Evolutionary conservation across 2,797 vertebrate genomes (phyloP), one percentile per base, ranked within the genome.

Genomic region (Siniperca obscura): DNA sequence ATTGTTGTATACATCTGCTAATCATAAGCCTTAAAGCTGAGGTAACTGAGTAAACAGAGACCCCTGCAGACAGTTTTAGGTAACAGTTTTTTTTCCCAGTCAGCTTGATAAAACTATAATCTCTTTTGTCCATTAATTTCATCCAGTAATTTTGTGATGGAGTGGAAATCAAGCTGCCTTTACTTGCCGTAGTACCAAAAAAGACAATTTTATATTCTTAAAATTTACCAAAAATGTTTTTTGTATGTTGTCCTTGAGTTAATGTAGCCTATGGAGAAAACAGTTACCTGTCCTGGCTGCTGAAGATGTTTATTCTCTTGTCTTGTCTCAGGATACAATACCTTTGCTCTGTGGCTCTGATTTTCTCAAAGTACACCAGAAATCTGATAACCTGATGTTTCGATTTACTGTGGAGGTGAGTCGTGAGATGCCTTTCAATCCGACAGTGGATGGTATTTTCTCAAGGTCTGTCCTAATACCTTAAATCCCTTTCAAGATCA

Each of bases 351-450:
- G 93, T 80, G 94, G 94, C 74, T 92, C 93, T 57, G 95, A 94
- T 55, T 96, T 91, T 93, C 79, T 98, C 83, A 97, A 96, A 93
- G 90, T 97, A 72, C 95, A 96, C 19, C 96, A 95, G 83, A 97
- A 94, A 85, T 89, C 90, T 81, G 97, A 98, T 79, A 97, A 95
- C 87, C 93, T 99, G 78, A 92, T 98, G 72, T 95, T 99, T 86
- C 92, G 85, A 72, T 94, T 96, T 22, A 96, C 92, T 25, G 40
- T 94, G 73, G 95, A 96, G 96, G 98, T 96, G 92, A 95, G 94
- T 78, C 19, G 5, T 71, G 25, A 81, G 52, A 64, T 67, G 14
- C n/a, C 74, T 70, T 56, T 38, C 59, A 71, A 11, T 79, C 2
- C 25, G 42, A 70, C 13, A 21, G 11, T 34, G 5, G 17, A 3